Percentiles rank a stretch among this genome's conserved stretches.
Conservation (phyloP, 2,888 invertebrate genomes). For the Drosophila greeni region DNA sequence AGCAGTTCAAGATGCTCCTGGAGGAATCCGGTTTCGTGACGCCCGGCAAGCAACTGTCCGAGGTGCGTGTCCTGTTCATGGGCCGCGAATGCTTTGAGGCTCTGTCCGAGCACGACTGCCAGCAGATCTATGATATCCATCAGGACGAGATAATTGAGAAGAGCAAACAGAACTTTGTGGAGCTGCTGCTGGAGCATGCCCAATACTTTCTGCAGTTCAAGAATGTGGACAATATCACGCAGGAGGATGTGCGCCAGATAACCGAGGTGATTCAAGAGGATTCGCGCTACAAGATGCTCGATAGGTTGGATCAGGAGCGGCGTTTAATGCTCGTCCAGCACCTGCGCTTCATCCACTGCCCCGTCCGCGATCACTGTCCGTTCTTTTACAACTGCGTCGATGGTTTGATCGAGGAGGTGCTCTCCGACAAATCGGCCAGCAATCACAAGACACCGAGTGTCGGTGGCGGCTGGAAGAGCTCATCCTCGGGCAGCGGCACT, state of each 20-base stretch:
- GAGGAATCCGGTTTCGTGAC: conserved; percentile 97
- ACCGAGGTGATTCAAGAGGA: conserved; percentile 95
- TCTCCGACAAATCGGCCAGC: conserved; percentile 77
- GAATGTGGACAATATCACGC: conserved; percentile 93
- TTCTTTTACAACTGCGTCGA: conserved; percentile 91
- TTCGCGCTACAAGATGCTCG: conserved; percentile 95
- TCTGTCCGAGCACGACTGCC: conserved; percentile 92
- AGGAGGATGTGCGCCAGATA: conserved; percentile 95
- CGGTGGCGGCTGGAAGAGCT: conserved; percentile 53
- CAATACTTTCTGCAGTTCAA: conserved; percentile 96
- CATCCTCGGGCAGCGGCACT: conserved; percentile 53
- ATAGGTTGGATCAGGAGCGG: conserved; percentile 95
- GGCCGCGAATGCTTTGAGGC: conserved; percentile 96
- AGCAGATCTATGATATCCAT: conserved; percentile 95
- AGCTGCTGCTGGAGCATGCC: conserved; percentile 93
- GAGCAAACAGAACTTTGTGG: conserved; percentile 95
- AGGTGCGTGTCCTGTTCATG: conserved; percentile 94
- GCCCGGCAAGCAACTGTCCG: conserved; percentile 94
- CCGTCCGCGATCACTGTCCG: conserved; percentile 95
- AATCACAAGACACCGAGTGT: conserved; percentile 81
- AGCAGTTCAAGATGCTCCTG: conserved; percentile 94
- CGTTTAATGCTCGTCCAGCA: conserved; percentile 97
- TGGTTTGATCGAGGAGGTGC: conserved; percentile 83
- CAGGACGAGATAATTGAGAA: conserved; percentile 93
- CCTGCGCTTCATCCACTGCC: conserved; percentile 96